These are phyloP conservation scores for Yponomeuta sedellus DNA, from an alignment of 2,888 invertebrate species.

Conservation along the genomic window DNA sequence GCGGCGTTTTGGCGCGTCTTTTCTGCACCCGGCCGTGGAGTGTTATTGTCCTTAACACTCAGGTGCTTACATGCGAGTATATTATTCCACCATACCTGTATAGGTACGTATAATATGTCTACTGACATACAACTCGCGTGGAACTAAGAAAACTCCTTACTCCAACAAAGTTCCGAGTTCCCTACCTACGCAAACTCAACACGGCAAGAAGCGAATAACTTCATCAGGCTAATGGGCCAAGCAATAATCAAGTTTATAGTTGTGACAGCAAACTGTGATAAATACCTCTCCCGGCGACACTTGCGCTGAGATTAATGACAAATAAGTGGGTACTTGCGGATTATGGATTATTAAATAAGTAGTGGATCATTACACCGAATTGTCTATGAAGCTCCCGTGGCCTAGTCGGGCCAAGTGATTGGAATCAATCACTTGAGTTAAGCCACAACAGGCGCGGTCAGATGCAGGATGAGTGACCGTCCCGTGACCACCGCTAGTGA, in stretches of 20 bases:
- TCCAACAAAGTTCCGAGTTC: background rate
- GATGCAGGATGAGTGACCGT: no score
- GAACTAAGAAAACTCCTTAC: conserved; percentile 1
- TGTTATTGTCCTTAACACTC: no score
- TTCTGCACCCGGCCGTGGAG: no score
- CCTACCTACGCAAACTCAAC: background rate
- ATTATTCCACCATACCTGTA: no score
- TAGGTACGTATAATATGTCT: background rate
- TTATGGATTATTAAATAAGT: background rate
- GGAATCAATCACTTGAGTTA: no score
- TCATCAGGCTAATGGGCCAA: conserved; percentile 7
- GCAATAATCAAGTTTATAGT: conserved; percentile 14
- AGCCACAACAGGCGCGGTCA: no score
- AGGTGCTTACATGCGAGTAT: no score
- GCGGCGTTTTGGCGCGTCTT: no score
- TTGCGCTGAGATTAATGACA: conserved; percentile 13
- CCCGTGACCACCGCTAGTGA: no score
- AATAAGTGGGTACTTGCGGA: conserved; percentile 3
- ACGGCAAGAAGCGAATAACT: conserved; percentile 6
- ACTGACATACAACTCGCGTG: background rate
- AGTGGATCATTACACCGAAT: background rate
- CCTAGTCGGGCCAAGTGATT: no score
- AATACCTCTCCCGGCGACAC: conserved; percentile 6
- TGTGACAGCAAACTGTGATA: conserved; percentile 5
- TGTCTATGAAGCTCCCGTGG: no score